A percentile compares a stretch with the other conserved stretches of the same genome.
Conservation (phyloP, 2,888 invertebrate genomes). For the Cantharis rustica region DNA sequence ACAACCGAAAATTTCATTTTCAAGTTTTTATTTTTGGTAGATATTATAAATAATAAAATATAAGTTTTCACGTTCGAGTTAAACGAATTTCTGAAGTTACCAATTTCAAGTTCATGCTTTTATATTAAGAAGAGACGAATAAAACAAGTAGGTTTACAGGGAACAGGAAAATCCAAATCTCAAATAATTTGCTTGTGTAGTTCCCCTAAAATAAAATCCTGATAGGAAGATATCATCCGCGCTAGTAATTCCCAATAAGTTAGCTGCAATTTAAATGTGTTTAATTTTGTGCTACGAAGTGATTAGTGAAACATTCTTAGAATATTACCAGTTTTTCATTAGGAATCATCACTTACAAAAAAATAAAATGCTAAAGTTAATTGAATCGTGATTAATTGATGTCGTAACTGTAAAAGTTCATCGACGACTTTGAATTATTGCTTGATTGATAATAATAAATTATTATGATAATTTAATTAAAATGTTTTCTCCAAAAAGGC, state of each 20-base stretch:
- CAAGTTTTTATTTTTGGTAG: not conserved
- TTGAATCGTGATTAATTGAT: not conserved
- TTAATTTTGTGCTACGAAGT: not conserved
- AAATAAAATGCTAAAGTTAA: no score
- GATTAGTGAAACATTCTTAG: not conserved
- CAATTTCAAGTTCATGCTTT: not conserved
- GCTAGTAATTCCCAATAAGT: not conserved
- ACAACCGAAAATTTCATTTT: constrained; percentile 33
- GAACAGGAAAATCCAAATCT: not conserved
- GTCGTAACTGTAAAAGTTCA: not conserved
- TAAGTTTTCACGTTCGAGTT: not conserved
- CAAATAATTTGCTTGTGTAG: not conserved
- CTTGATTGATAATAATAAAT: no score
- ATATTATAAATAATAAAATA: no score
- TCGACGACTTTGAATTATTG: not conserved
- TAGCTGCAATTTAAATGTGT: not conserved
- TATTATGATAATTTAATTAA: not conserved
- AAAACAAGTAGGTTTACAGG: not conserved
- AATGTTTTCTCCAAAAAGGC: not conserved
- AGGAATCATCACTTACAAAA: not conserved
- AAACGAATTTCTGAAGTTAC: not conserved
- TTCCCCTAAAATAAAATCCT: not conserved
- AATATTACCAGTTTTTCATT: not conserved
- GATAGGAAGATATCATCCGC: not conserved
- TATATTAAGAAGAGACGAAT: not conserved